Percentiles rank a stretch among this genome's conserved stretches.
These are phyloP conservation scores for Bolinopsis microptera DNA, from an alignment of 37 sponge, comb jelly and placozoan genomes.

Conservation along the genomic window DNA sequence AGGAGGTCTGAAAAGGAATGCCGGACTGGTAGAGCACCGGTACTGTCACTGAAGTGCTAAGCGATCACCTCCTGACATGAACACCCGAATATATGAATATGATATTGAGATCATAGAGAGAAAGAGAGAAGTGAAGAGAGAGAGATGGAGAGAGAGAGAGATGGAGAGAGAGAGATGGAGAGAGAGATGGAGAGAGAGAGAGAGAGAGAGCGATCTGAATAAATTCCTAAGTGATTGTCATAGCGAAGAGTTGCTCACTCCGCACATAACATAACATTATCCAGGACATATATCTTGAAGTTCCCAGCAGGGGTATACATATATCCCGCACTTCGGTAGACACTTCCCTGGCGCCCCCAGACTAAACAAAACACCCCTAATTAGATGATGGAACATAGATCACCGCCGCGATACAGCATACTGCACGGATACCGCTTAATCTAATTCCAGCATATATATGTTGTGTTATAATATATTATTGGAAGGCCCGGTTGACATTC, in stretches of 20 bases:
- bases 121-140: neutral
- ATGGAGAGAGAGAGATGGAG: neutral
- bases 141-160: neutral
- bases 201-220: neutral
- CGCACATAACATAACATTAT: neutral
- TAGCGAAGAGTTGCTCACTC: neutral
- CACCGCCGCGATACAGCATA: neutral
- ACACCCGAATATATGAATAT: neutral
- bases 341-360: neutral
- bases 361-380: neutral
- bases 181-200: neutral
- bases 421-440: neutral
- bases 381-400: neutral
- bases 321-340: neutral
- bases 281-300: neutral
- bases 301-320: neutral
- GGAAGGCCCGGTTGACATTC: neutral
- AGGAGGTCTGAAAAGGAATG: slow-evolving; percentile 1
- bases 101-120: neutral
- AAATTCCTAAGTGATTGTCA: neutral
- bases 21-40: neutral
- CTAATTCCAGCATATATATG: neutral
- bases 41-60: neutral
- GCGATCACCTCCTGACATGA: neutral
- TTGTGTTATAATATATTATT: no score